Percentiles rank a stretch among this genome's conserved stretches.
phyloP scores from a whole-genome alignment of 2,888 invertebrate genomes.

The Eupithecia pulchellata region DNA sequence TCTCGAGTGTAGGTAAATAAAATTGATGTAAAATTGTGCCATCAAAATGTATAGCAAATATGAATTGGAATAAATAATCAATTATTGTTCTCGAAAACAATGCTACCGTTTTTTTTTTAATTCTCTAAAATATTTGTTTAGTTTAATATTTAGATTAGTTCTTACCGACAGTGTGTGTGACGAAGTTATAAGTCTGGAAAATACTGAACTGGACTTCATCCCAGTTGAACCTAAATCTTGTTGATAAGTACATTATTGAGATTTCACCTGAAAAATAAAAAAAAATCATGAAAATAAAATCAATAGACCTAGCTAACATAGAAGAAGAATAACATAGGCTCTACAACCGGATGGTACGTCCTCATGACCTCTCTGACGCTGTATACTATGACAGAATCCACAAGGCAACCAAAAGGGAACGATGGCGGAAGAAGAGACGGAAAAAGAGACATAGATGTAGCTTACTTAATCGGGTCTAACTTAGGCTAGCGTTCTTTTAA shows the following conservation, averaged over 20 bases:
- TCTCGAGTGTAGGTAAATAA: no score
- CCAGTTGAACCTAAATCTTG: conserved; percentile 78
- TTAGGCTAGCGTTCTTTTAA: no score
- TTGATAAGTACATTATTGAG: conserved; percentile 71
- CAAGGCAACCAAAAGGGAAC: no score
- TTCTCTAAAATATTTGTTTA: neutral
- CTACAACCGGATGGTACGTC: no score
- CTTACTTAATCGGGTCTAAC: neutral
- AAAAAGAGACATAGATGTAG: no score
- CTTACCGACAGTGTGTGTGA: conserved; percentile 64
- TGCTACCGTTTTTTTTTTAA: neutral
- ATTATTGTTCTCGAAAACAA: conserved; percentile 1
- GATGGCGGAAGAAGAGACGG: no score
- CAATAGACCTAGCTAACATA: neutral
- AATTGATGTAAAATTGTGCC: neutral
- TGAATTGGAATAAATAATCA: neutral
- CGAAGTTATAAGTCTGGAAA: conserved; percentile 76
- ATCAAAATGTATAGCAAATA: neutral
- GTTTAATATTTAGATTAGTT: no score
- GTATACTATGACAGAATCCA: no score
- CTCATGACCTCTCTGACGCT: no score
- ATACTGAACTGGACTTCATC: conserved; percentile 75
- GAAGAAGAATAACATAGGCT: no score
- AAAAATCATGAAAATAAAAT: neutral
- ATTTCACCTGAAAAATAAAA: conserved; percentile 69